Evolutionary conservation across 1,140 invertebrate species (phyloP).

Genomic region (Lethocerus indicus): DNA sequence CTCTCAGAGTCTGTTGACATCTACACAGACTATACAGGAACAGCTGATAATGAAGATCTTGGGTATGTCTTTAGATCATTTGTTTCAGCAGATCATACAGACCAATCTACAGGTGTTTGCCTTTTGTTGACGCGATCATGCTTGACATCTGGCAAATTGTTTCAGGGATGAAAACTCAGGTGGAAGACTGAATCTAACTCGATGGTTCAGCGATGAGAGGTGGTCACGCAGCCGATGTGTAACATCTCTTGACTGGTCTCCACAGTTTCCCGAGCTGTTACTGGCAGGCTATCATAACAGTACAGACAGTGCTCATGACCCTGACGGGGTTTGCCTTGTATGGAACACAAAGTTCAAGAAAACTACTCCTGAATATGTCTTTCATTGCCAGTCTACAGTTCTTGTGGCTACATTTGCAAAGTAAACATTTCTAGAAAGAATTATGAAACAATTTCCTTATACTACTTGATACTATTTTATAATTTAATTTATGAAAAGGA

Average conservation of each 20-base stretch:
- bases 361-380: conserved; percentile 90
- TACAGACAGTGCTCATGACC: conserved; percentile 88
- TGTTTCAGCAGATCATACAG: too few relatives aligned
- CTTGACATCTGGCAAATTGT: background rate
- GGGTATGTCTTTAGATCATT: conserved; percentile 40
- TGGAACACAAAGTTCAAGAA: conserved; percentile 99
- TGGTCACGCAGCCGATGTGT: conserved; percentile 93
- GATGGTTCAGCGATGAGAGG: conserved; percentile 83
- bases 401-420: conserved; percentile 90
- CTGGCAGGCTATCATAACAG: conserved; percentile 92
- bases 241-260: conserved; percentile 89
- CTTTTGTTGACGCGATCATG: too few relatives aligned
- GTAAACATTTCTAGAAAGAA: too few relatives aligned
- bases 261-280: conserved; percentile 86
- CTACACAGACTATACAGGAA: conserved; percentile 84
- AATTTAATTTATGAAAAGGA: too few relatives aligned
- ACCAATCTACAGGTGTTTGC: too few relatives aligned
- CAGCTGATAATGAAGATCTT: conserved; percentile 55
- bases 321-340: conserved; percentile 88
- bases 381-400: conserved; percentile 93
- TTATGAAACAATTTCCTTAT: too few relatives aligned
- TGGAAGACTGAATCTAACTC: conserved; percentile 70
- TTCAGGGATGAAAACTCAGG: conserved; percentile 80
- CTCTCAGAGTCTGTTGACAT: conserved; percentile 81
- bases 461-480: too few relatives aligned